phyloP scores from a whole-genome alignment of 2,113 vertebrate genomes.

The Amblyornis subalaris region DNA sequence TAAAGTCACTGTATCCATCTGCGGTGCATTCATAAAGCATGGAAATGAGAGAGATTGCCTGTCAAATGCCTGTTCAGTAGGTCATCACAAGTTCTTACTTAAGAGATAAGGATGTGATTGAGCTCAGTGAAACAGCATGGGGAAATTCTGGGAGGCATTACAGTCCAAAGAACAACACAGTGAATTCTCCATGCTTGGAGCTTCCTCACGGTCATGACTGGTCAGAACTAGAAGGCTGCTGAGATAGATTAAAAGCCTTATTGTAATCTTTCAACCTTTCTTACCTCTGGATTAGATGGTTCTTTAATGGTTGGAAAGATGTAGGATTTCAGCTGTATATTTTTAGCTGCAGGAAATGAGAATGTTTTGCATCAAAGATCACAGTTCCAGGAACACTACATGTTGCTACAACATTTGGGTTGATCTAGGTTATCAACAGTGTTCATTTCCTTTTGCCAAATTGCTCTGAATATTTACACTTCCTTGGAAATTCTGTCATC shows the following conservation, averaged over 20 bases:
- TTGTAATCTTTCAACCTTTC: neutral
- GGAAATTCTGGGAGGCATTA: neutral
- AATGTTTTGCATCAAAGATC: neutral
- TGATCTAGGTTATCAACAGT: neutral
- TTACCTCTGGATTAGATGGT: neutral
- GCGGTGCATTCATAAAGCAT: neutral
- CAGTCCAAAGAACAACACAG: neutral
- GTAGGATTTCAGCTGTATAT: neutral
- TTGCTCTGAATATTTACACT: neutral
- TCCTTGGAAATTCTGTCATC: neutral
- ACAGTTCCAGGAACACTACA: neutral
- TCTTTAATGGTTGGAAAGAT: neutral
- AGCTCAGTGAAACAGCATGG: neutral
- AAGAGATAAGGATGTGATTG: neutral
- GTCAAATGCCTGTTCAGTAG: neutral
- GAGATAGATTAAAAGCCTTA: neutral
- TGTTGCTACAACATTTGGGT: neutral
- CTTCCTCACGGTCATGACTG: neutral
- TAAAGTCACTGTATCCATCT: neutral
- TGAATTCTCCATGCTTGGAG: neutral
- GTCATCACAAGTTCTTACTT: accelerated
- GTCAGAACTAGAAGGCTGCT: neutral
- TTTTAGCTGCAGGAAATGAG: neutral
- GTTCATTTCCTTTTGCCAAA: neutral
- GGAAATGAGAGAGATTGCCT: neutral